A percentile compares a stretch with the other conserved stretches of the same genome.
These are phyloP conservation scores for Clistopyga incitator DNA, from an alignment of 2,888 invertebrate genomes.

Conservation along the genomic window DNA sequence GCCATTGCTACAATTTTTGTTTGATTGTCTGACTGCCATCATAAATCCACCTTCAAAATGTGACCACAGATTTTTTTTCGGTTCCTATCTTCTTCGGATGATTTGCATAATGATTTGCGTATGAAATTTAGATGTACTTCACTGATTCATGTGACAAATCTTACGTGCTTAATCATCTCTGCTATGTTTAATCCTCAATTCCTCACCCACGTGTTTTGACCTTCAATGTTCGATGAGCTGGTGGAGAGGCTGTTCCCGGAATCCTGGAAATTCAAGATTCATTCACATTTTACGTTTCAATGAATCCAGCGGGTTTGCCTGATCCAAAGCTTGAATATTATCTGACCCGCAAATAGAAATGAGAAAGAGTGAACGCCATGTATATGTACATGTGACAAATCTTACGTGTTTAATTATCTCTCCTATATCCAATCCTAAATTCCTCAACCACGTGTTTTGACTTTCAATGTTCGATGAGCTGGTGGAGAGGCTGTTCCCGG, in stretches of 20 bases:
- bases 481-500: neutral
- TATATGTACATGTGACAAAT: neutral
- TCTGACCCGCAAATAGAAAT: neutral
- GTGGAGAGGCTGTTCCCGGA: no score
- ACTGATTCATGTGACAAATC: neutral
- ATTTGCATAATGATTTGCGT: neutral
- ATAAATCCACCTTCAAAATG: no score
- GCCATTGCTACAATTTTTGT: neutral
- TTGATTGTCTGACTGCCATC: no score
- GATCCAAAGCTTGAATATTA: neutral
- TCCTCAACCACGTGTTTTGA: neutral
- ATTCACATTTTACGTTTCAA: neutral
- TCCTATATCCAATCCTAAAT: neutral
- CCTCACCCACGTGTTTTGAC: neutral
- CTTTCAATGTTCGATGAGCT: neutral
- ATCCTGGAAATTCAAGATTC: neutral
- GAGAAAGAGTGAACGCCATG: neutral
- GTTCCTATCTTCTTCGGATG: neutral
- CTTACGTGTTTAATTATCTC: neutral
- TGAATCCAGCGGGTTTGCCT: neutral
- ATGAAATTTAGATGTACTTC: neutral
- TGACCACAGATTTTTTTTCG: no score
- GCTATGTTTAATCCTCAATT: neutral
- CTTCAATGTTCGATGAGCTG: neutral
- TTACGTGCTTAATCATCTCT: neutral